These are phyloP conservation scores for Plagiodera versicolora DNA, from an alignment of 2,888 invertebrate genomes.

Conservation along the genomic window DNA sequence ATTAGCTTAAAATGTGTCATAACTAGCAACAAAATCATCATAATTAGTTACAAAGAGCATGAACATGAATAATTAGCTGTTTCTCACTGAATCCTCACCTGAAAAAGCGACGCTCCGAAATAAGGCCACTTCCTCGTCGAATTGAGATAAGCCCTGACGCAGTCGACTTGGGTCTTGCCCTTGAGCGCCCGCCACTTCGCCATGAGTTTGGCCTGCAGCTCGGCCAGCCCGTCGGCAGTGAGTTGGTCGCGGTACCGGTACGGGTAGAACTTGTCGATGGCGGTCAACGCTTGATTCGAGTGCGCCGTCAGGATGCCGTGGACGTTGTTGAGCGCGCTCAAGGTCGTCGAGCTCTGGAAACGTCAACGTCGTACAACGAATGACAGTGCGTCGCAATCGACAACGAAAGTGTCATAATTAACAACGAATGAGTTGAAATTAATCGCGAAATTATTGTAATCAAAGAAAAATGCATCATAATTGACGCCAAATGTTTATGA, in stretches of 20 bases:
- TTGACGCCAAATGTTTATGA: too few species aligned
- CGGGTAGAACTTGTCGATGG: constrained; percentile 89
- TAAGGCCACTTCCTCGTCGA: constrained; percentile 96
- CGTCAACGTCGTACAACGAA: too few species aligned
- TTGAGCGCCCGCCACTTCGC: constrained; percentile 89
- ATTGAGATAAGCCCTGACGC: constrained; percentile 91
- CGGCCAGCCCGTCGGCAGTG: constrained; percentile 71
- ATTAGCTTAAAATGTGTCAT: too few species aligned
- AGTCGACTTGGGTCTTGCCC: constrained; percentile 84
- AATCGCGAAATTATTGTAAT: too few species aligned
- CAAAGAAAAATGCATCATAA: too few species aligned
- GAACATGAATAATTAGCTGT: too few species aligned
- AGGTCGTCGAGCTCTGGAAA: constrained; percentile 49
- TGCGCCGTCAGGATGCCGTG: constrained; percentile 52
- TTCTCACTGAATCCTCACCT: constrained; percentile 66
- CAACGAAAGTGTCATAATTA: too few species aligned
- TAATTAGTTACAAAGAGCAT: too few species aligned
- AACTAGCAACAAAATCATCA: too few species aligned
- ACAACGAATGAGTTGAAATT: too few species aligned
- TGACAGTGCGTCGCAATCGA: too few species aligned
- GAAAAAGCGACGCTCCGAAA: constrained; percentile 90
- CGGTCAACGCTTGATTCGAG: constrained; percentile 63
- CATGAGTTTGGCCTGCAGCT: constrained; percentile 73
- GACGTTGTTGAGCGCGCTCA: constrained; percentile 52
- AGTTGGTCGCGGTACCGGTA: constrained; percentile 80